Evolutionary conservation across 2,888 invertebrate species (phyloP).

Genomic region (Tenthredo distinguenda): DNA sequence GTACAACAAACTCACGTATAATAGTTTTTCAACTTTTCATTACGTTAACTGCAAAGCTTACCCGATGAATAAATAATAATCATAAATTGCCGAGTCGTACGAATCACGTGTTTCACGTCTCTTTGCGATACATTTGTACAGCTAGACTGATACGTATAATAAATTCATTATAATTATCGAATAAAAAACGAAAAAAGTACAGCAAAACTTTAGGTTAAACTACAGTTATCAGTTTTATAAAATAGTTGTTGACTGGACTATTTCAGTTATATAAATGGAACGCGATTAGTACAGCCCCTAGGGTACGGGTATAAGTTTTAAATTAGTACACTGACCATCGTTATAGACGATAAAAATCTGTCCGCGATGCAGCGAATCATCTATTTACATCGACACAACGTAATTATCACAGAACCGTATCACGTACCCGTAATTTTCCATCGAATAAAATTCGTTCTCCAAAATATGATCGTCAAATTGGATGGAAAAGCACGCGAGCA

Average conservation of each 20-base stretch:
- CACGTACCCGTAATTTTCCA: no score
- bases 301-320: neutral
- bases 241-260: conserved; percentile 7
- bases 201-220: no score
- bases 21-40: neutral
- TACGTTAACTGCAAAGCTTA: neutral
- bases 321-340: neutral
- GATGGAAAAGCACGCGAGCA: no score
- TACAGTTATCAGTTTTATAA: neutral
- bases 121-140: neutral
- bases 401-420: no score
- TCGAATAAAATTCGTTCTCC: no score
- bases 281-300: neutral
- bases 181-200: no score
- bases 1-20: neutral
- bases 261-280: neutral
- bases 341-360: neutral
- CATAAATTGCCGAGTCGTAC: neutral
- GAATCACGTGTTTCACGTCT: neutral
- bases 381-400: no score
- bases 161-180: no score
- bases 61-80: neutral
- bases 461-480: no score
- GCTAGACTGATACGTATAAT: neutral
- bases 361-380: no score